Evolutionary conservation across 2,113 vertebrate species (phyloP).

Genomic region (Otolemur garnettii): DNA sequence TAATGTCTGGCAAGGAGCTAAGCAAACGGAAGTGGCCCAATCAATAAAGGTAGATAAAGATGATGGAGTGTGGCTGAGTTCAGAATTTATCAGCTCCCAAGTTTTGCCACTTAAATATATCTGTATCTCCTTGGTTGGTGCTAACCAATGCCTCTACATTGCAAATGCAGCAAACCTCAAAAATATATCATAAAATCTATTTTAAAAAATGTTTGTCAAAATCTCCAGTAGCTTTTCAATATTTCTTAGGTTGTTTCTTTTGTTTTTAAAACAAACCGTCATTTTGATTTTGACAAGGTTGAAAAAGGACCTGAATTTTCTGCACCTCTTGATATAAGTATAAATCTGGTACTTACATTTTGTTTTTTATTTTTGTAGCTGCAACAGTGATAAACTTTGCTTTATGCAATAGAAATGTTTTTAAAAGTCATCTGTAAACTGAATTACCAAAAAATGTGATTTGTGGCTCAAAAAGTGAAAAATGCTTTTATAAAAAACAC

Average conservation of each 20-base stretch:
- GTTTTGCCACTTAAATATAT: neutral
- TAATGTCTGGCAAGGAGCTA: neutral
- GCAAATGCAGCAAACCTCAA: neutral
- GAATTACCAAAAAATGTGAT: conserved; percentile 24
- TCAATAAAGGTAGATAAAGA: neutral
- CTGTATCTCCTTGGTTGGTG: neutral
- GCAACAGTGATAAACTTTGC: neutral
- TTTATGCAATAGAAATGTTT: conserved; percentile 9
- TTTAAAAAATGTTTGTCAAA: conserved; percentile 18
- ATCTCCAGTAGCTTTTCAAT: conserved; percentile 12
- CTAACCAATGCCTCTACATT: neutral
- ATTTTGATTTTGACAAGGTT: conserved; percentile 57
- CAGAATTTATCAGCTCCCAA: neutral
- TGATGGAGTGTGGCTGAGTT: neutral
- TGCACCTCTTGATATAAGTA: neutral
- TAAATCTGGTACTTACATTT: neutral
- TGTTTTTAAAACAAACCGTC: neutral
- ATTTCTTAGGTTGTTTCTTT: conserved; percentile 14
- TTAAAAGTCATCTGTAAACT: conserved; percentile 53
- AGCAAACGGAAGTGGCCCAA: neutral
- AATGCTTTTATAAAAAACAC: conserved; percentile 29
- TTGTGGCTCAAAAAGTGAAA: neutral
- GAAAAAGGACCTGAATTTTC: conserved; percentile 60
- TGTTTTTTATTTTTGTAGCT: neutral
- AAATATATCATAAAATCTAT: neutral